Evolutionary conservation across 2,797 vertebrate genomes (phyloP).

Genomic region (Botia kubotai): DNA sequence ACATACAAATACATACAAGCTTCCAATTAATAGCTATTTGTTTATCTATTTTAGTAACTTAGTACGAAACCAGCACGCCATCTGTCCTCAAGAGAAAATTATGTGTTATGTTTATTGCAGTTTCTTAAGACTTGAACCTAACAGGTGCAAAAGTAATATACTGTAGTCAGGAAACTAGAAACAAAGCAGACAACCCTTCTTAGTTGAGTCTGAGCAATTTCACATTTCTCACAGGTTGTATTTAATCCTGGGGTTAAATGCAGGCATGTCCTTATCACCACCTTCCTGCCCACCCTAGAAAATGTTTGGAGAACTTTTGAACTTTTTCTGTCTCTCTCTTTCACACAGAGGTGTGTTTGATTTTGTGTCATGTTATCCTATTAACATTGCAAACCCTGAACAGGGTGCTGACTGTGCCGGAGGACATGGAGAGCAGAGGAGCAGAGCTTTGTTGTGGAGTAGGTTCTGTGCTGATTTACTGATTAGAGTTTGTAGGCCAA

Average conservation of each 20-base stretch:
- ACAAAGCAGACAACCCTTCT: no score
- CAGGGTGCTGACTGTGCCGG: background rate
- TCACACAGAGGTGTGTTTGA: slow-evolving; percentile 37
- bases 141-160: no score
- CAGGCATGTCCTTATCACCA: slow-evolving; percentile 24
- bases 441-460: slow-evolving; percentile 9
- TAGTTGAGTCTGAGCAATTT: background rate
- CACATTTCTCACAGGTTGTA: slow-evolving; percentile 12
- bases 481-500: slow-evolving; percentile 20
- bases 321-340: slow-evolving; percentile 46
- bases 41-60: no score
- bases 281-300: slow-evolving; percentile 45
- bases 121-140: no score
- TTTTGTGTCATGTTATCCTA: slow-evolving; percentile 44
- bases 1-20: no score
- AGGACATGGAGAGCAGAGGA: slow-evolving; percentile 1
- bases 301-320: slow-evolving; percentile 29
- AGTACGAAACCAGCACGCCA: background rate
- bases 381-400: slow-evolving; percentile 32
- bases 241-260: slow-evolving; percentile 20
- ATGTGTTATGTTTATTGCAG: no score
- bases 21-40: no score
- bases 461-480: background rate
- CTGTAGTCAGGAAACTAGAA: no score
- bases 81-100: background rate